Evolutionary conservation across 2,888 invertebrate genomes (phyloP).

Genomic region (Callimorpha dominula): DNA sequence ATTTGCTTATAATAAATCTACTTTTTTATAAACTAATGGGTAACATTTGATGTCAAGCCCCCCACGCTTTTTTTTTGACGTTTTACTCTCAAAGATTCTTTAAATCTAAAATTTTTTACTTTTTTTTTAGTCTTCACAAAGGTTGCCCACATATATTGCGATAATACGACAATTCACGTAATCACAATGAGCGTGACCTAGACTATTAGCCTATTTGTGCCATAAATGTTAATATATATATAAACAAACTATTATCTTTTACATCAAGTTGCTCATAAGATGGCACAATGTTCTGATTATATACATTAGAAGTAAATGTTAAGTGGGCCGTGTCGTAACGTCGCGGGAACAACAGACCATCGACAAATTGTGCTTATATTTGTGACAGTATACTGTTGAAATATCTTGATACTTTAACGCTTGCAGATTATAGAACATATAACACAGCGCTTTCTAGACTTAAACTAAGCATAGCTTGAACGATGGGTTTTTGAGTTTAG

Average conservation of each 20-base stretch:
- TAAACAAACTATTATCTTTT: constrained; percentile 11
- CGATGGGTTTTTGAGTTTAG: too few species aligned
- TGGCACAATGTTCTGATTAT: constrained; percentile 37
- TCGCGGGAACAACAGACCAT: constrained; percentile 28
- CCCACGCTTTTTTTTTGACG: too few species aligned
- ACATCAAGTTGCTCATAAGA: background rate
- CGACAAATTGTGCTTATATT: constrained; percentile 17
- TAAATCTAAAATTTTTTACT: too few species aligned
- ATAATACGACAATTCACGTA: background rate
- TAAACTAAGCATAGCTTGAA: background rate
- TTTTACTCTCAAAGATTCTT: too few species aligned
- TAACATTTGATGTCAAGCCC: too few species aligned
- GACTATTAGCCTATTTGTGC: background rate
- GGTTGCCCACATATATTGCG: background rate
- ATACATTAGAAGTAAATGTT: constrained; percentile 26
- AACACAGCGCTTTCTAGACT: background rate
- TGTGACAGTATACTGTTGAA: constrained; percentile 10
- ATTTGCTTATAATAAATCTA: too few species aligned
- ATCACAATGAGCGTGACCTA: background rate
- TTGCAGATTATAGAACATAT: too few species aligned
- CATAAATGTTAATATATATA: background rate
- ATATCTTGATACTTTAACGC: constrained; percentile 38
- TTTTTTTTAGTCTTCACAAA: too few species aligned
- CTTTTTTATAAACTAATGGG: too few species aligned
- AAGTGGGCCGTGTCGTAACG: constrained; percentile 13